Percentiles rank a stretch among this genome's conserved stretches.
Evolutionary conservation across 1,140 invertebrate species (phyloP).

Genomic region (Brachionus angularis): DNA sequence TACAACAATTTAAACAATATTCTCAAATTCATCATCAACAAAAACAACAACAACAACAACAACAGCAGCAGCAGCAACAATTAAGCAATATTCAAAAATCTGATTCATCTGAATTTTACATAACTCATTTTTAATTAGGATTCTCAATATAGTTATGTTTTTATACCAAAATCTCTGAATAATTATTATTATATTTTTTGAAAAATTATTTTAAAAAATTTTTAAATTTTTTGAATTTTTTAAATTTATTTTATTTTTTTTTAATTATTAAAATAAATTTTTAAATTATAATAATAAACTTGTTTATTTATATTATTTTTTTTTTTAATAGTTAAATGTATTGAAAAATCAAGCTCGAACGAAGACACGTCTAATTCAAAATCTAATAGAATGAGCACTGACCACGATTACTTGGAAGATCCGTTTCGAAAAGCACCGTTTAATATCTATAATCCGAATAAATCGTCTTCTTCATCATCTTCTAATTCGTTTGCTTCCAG

Average conservation of each 20-base stretch:
- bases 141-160: not conserved
- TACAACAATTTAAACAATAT: too few species aligned
- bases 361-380: not conserved
- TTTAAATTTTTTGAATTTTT: not conserved
- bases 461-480: not conserved
- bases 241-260: not conserved
- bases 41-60: not conserved
- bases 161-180: not conserved
- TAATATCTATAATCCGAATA: too few species aligned
- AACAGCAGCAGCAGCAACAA: not conserved
- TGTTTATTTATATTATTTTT: not conserved
- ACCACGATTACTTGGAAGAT: not conserved
- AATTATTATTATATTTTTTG: too few species aligned
- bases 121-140: not conserved
- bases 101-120: not conserved
- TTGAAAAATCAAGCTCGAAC: not conserved
- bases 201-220: too few species aligned
- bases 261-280: not conserved
- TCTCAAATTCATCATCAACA: too few species aligned
- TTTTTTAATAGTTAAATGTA: not conserved
- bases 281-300: not conserved
- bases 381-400: not conserved
- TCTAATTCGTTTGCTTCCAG: not conserved
- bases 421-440: slow-evolving; percentile 26
- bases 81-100: too few species aligned